Conservation (phyloP, 2,113 vertebrate genomes). For the Chionomys nivalis region DNA sequence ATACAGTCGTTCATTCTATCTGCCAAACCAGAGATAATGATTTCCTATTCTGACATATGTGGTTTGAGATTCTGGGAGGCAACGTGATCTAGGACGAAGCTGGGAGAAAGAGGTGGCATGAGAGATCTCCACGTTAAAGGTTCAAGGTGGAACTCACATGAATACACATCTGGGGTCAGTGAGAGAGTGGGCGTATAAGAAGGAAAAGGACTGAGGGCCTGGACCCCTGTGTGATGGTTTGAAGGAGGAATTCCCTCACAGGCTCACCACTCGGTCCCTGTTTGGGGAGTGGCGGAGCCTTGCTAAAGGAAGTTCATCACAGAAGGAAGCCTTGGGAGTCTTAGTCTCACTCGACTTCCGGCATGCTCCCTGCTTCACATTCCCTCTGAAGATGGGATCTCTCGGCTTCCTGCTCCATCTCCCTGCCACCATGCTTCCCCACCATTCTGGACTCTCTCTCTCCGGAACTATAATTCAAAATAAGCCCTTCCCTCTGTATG, state of each 20-base stretch:
- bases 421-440: background rate
- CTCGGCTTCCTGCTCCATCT: background rate
- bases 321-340: background rate
- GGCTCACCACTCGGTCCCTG: background rate
- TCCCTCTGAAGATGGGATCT: background rate
- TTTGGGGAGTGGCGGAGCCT: background rate
- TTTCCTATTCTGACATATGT: background rate
- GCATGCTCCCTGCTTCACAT: background rate
- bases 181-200: background rate
- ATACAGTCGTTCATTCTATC: background rate
- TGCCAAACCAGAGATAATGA: background rate
- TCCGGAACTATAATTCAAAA: background rate
- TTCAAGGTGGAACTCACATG: background rate
- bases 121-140: background rate
- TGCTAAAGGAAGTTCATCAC: background rate
- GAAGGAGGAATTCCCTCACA: background rate
- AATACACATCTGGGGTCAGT: background rate
- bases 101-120: background rate
- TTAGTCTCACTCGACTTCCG: background rate
- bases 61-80: background rate
- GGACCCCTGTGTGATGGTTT: no score
- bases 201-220: background rate
- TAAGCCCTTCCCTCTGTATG: background rate
- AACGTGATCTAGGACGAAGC: background rate
- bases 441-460: background rate